Conservation (phyloP, 2,113 vertebrate species). For the Toxotes jaculatrix region DNA sequence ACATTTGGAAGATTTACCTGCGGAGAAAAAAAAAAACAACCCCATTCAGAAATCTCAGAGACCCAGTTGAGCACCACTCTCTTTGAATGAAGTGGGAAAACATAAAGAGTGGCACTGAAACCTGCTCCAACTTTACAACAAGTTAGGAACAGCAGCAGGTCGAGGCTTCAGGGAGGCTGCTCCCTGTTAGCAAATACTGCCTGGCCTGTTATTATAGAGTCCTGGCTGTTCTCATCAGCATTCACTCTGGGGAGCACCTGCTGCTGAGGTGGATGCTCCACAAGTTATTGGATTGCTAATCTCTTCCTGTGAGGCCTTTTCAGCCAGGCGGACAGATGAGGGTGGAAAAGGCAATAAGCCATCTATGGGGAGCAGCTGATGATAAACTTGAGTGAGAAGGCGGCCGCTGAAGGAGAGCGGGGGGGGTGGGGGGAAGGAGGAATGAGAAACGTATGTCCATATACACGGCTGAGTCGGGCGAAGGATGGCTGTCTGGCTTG, state of each 20-base stretch:
- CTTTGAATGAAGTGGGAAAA: not conserved
- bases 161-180: conserved; percentile 17
- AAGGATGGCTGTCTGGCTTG: conserved; percentile 37
- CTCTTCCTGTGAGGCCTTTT: conserved; percentile 82
- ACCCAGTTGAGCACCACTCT: not conserved
- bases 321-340: conserved; percentile 69
- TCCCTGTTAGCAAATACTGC: conserved; percentile 47
- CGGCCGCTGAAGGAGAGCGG: conserved; percentile 1
- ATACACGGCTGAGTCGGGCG: conserved; percentile 6
- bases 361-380: conserved; percentile 66
- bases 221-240: conserved; percentile 74
- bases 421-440: not conserved
- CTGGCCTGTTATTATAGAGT: conserved; percentile 61
- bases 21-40: not conserved
- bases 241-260: conserved; percentile 73
- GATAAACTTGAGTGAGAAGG: conserved; percentile 68
- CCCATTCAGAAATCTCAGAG: not conserved
- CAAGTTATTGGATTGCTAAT: conserved; percentile 82
- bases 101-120: not conserved
- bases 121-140: conserved; percentile 19
- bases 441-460: conserved; percentile 36
- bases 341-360: conserved; percentile 78
- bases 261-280: conserved; percentile 73
- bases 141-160: conserved; percentile 15
- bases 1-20: not conserved